Base-by-base conservation (phyloP, 1,140 invertebrate species). In the Berghia stephanieae region DNA sequence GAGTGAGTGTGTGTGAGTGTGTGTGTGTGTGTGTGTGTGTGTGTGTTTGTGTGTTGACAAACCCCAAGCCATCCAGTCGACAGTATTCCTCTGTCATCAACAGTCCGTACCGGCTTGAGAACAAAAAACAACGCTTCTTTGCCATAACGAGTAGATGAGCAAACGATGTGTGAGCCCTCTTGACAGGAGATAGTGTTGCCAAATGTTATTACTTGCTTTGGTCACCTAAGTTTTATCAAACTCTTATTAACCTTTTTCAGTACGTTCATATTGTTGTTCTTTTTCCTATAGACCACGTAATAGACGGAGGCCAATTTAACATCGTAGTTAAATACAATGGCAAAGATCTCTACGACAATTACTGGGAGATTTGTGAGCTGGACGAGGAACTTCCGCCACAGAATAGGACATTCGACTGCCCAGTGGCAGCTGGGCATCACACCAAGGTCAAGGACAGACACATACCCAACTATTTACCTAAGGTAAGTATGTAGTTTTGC, bases 281-380 rank as follows among this genome's bases (percentile, higher is more conserved):
- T 36, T 52, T 18, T 67, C 8, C 70, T 52, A 83, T 78, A 81
- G 24, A 71, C 3, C 40, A 80, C 13, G 79, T 79, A 18, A 68
- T 80, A 13, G 75, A 55, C 27, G 82, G 76, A 0, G 84, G 83
- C 5, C 74, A 81, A 57, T 80, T 86, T 57, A 76, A 74, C 75
- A 73, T 86, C 31, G 79, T 81, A 4, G 79, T 83, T 21, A 79
- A 80, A 60, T 86, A 86, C 78, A 83, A 84, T 67, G 81, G 83
- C 3, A 82, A 85, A 67, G 81, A 83, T 27, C 78, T 86, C 67
- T 86, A 85, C 75, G 79, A 79, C 38, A 86, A 86, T 69, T 78
- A 85, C 44, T 86, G 83, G 84, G 83, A 86, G 21, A 71, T 86
- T 13, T 86, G 85, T 70, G 81, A 78, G 16, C 78, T 86, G 55